Percentiles rank a stretch among this genome's conserved stretches.
Evolutionary conservation across 2,888 invertebrate genomes (phyloP).

Genomic region (Yponomeuta evonymella): DNA sequence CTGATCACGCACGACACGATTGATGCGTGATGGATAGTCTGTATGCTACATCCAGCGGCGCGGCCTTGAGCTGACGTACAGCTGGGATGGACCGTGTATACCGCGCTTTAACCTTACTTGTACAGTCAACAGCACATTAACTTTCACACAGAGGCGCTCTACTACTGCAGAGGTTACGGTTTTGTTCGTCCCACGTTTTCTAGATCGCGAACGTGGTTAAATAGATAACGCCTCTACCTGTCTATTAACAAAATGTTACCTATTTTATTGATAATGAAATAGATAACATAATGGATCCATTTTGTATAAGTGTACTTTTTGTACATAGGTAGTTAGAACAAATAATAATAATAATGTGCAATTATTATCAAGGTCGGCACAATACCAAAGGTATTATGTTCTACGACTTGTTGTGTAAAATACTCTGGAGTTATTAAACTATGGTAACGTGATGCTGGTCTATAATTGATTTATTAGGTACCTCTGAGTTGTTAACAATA

Average conservation of each 20-base stretch:
- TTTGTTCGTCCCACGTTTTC: neutral
- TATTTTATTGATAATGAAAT: constrained; percentile 31
- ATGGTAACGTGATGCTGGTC: constrained; percentile 8
- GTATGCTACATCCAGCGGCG: too few relatives aligned
- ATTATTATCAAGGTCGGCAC: constrained; percentile 61
- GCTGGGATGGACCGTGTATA: too few relatives aligned
- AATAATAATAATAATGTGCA: constrained; percentile 67
- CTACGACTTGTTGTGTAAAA: constrained; percentile 69
- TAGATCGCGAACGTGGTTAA: neutral
- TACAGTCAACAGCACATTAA: too few relatives aligned
- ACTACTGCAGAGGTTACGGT: too few relatives aligned
- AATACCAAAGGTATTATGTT: constrained; percentile 73
- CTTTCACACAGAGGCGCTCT: too few relatives aligned
- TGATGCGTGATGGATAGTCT: too few relatives aligned
- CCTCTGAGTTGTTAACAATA: too few relatives aligned
- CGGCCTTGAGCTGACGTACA: too few relatives aligned
- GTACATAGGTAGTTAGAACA: constrained; percentile 63
- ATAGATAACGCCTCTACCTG: constrained; percentile 27
- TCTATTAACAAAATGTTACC: constrained; percentile 40
- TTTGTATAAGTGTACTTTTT: constrained; percentile 58
- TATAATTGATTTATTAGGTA: neutral
- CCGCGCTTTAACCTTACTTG: too few relatives aligned
- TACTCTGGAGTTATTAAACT: constrained; percentile 61
- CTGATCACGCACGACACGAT: too few relatives aligned
- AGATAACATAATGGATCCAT: constrained; percentile 25